Percentiles rank a stretch among this genome's conserved stretches.
Conservation (phyloP, 2,113 vertebrate species). For the Hypocryptadius cinnamomeus region DNA sequence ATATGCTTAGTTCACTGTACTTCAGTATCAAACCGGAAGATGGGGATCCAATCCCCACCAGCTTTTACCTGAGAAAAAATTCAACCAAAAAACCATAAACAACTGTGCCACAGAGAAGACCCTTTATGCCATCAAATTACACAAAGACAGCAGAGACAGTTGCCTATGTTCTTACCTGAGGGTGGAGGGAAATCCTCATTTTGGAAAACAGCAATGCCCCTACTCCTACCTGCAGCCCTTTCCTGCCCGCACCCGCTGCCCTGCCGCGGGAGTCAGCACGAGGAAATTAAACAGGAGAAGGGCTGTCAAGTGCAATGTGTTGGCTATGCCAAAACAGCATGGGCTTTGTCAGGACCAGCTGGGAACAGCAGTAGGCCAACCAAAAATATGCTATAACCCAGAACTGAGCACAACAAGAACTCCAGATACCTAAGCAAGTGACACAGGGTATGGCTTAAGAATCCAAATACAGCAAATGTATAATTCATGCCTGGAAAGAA, state of each 20-base stretch:
- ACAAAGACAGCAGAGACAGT: background rate
- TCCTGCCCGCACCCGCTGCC: background rate
- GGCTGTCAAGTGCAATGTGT: background rate
- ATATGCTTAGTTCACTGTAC: background rate
- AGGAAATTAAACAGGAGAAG: slow-evolving; percentile 28
- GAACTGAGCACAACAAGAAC: background rate
- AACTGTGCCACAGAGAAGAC: background rate
- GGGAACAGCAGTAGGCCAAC: background rate
- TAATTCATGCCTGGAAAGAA: background rate
- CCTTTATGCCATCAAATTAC: background rate
- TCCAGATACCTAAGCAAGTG: background rate
- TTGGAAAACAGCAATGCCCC: background rate
- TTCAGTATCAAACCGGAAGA: background rate
- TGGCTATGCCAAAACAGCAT: background rate
- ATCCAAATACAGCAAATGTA: background rate
- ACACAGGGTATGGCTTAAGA: background rate
- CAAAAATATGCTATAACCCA: background rate
- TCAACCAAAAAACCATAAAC: background rate
- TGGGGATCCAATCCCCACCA: background rate
- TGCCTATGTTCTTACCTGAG: background rate
- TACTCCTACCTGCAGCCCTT: background rate
- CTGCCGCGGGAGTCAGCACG: background rate
- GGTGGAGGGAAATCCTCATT: background rate
- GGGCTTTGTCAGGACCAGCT: background rate
- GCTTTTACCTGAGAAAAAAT: background rate